Percentiles rank a stretch among this genome's conserved stretches.
phyloP scores from a whole-genome alignment of 2,888 invertebrate species.

The Cybosia mesomella region DNA sequence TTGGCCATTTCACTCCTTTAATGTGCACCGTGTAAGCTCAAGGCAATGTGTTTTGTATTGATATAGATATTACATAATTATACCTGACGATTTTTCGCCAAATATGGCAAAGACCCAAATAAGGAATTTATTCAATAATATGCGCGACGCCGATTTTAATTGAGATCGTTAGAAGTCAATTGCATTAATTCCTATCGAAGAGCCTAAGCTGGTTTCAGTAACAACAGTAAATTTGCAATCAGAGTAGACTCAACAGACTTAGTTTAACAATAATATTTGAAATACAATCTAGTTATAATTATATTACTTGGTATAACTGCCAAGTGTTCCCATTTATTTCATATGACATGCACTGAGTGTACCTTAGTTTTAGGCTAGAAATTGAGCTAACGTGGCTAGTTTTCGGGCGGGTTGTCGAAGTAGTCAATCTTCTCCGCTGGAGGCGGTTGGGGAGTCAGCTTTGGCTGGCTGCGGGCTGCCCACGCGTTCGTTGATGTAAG shows the following conservation, averaged over 20 bases:
- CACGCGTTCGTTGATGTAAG: conserved; percentile 79
- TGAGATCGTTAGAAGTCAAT: not conserved
- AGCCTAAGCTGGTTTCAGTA: not conserved
- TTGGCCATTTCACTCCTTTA: not conserved
- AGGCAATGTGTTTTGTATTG: too few relatives aligned
- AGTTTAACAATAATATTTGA: not conserved
- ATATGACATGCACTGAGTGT: conserved; percentile 49
- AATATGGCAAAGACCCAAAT: too few relatives aligned
- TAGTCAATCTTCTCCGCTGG: conserved; percentile 75
- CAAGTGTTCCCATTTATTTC: not conserved
- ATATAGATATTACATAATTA: too few relatives aligned
- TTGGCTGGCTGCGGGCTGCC: conserved; percentile 73
- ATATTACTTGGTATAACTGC: not conserved
- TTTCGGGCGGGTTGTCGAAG: conserved; percentile 84
- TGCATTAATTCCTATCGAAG: not conserved
- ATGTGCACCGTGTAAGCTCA: too few relatives aligned
- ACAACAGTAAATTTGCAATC: not conserved
- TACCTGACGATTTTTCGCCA: too few relatives aligned
- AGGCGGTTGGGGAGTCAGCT: conserved; percentile 38
- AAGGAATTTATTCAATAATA: too few relatives aligned
- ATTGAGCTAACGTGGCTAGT: conserved; percentile 58
- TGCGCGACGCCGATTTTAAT: too few relatives aligned
- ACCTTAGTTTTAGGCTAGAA: conserved; percentile 39
- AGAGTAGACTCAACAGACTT: not conserved
- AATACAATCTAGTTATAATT: not conserved